Percentiles rank a stretch among this genome's conserved stretches.
Conservation (phyloP, 2,797 vertebrate species). For the Halcyon chelicuti region DNA sequence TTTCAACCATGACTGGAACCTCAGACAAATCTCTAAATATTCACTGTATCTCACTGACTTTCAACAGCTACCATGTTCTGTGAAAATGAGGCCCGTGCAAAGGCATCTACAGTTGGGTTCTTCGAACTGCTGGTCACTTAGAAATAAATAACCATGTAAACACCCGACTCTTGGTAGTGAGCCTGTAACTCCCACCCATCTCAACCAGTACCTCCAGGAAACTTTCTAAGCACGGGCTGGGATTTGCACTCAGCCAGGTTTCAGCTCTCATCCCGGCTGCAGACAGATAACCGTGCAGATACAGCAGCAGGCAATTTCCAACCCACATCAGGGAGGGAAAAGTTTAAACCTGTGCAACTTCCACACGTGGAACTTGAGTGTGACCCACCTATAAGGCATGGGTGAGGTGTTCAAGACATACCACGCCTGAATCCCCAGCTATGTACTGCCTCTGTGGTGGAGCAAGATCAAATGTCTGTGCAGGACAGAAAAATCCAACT, state of each 20-base stretch:
- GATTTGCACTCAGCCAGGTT: neutral
- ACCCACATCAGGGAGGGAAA: neutral
- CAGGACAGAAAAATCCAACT: neutral
- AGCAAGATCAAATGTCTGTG: neutral
- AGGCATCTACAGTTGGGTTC: neutral
- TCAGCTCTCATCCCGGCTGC: neutral
- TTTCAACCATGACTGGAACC: neutral
- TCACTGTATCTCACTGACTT: neutral
- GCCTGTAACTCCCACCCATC: neutral
- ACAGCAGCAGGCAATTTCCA: neutral
- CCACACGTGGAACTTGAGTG: neutral
- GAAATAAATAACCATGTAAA: neutral
- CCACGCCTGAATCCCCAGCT: neutral
- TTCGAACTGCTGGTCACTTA: neutral
- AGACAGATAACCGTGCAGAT: neutral
- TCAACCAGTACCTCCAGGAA: neutral
- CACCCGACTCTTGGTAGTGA: neutral
- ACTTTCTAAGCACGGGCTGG: neutral
- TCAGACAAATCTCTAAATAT: constrained; percentile 4
- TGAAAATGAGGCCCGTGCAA: neutral
- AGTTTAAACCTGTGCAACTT: neutral
- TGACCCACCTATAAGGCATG: neutral
- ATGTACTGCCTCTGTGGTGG: neutral
- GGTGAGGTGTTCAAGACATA: neutral
- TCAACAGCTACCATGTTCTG: neutral